Conservation (phyloP, 1,140 invertebrate species). For the Coboldia fuscipes region DNA sequence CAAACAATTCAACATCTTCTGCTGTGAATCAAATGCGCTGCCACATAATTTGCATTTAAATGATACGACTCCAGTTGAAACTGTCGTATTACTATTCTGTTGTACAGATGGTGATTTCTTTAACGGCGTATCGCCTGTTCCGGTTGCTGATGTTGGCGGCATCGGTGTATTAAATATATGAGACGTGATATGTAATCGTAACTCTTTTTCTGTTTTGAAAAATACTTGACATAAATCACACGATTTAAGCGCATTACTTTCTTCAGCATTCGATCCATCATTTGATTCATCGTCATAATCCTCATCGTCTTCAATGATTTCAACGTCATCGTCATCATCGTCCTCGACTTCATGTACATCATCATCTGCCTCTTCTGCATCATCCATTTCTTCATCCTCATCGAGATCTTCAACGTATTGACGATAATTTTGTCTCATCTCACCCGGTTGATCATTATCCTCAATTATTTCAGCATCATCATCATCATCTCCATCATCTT, state of each 20-base stretch:
- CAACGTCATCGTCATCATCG: constrained; percentile 2
- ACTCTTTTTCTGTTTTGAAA: constrained; percentile 17
- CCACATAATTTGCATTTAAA: constrained; percentile 3
- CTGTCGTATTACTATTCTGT: not conserved
- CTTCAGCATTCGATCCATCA: not conserved
- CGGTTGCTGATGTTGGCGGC: constrained; percentile 5
- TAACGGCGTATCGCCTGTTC: not conserved
- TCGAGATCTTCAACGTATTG: constrained; percentile 3
- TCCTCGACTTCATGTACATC: constrained; percentile 5
- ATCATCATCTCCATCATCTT: not conserved
- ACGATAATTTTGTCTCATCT: not conserved
- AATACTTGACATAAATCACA: constrained; percentile 21
- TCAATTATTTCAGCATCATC: constrained; percentile 1
- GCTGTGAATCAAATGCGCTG: not conserved
- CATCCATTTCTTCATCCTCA: constrained; percentile 3
- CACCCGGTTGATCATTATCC: not conserved
- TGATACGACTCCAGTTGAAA: not conserved
- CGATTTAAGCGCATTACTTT: constrained; percentile 7
- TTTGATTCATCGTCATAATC: constrained; percentile 8
- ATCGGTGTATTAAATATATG: constrained; percentile 18
- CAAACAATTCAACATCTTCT: not conserved
- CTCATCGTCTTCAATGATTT: constrained; percentile 7
- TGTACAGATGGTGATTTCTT: not conserved
- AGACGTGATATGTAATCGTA: constrained; percentile 18
- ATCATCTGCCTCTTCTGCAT: not conserved